A percentile compares a stretch with the other conserved stretches of the same genome.
phyloP scores from a whole-genome alignment of 2,113 vertebrate species.

The Lepisosteus osseus region DNA sequence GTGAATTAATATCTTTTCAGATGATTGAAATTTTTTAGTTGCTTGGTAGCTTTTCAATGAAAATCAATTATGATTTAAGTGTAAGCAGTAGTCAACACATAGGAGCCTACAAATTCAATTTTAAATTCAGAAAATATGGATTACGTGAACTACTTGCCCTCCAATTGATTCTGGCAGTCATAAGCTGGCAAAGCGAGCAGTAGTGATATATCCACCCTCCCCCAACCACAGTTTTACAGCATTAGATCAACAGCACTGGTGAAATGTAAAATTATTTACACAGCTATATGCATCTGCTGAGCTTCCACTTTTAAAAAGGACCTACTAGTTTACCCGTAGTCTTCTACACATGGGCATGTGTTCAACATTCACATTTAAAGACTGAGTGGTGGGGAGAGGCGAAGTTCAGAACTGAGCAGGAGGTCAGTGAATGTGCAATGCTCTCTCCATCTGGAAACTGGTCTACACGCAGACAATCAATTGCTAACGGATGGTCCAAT shows the following conservation, averaged over 20 bases:
- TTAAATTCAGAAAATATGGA: conserved; percentile 86
- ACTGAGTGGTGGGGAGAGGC: no score
- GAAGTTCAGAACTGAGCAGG: no score
- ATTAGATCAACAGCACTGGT: background rate
- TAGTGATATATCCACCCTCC: background rate
- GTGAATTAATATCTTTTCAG: conserved; percentile 78
- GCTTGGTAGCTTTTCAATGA: conserved; percentile 88
- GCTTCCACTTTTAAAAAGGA: no score
- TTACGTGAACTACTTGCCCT: conserved; percentile 84
- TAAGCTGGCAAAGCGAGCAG: conserved; percentile 17
- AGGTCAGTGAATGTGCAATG: no score
- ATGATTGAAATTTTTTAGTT: conserved; percentile 87
- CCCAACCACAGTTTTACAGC: background rate
- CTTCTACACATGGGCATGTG: no score
- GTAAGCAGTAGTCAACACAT: conserved; percentile 77
- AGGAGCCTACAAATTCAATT: conserved; percentile 86
- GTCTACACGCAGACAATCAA: no score
- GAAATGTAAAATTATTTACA: background rate
- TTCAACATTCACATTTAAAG: no score
- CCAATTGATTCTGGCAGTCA: conserved; percentile 68
- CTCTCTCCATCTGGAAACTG: no score
- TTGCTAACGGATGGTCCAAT: no score
- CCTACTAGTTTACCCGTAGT: no score
- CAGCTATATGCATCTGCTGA: background rate
- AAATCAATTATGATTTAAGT: conserved; percentile 93